Evolutionary conservation across 2,797 vertebrate genomes (phyloP).

Genomic region (Scleropages formosus): DNA sequence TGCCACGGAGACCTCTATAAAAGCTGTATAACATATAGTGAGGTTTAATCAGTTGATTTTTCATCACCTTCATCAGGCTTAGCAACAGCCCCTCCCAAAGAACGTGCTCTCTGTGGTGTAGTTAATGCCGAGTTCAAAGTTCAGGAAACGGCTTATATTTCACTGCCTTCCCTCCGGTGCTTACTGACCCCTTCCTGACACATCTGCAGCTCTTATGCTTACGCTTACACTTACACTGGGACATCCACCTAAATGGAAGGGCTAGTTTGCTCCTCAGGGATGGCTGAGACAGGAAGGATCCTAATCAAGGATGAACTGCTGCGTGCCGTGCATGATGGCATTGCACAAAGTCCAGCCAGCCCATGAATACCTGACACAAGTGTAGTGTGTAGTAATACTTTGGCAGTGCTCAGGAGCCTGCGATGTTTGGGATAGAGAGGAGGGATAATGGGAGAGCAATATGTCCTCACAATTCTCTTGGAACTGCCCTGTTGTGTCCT

Average conservation of each 20-base stretch:
- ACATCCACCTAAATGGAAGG: slow-evolving; percentile 36
- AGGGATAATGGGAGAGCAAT: background rate
- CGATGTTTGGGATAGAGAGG: background rate
- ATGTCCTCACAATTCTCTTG: background rate
- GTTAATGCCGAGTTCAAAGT: slow-evolving; percentile 52
- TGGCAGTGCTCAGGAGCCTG: slow-evolving; percentile 37
- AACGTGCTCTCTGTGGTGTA: slow-evolving; percentile 3
- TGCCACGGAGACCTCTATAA: slow-evolving; percentile 10
- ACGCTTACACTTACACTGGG: slow-evolving; percentile 39
- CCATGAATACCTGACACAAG: slow-evolving; percentile 48
- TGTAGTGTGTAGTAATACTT: slow-evolving; percentile 41
- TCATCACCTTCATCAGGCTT: background rate
- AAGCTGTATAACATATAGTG: slow-evolving; percentile 1
- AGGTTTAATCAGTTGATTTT: slow-evolving; percentile 15
- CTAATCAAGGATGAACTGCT: slow-evolving; percentile 38
- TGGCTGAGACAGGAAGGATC: slow-evolving; percentile 38
- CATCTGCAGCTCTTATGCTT: slow-evolving; percentile 30
- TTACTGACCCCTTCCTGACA: slow-evolving; percentile 15
- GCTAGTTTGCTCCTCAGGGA: slow-evolving; percentile 38
- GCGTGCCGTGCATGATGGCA: slow-evolving; percentile 45
- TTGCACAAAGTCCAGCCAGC: slow-evolving; percentile 51
- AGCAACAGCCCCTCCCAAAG: slow-evolving; percentile 11
- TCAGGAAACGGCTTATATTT: slow-evolving; percentile 51
- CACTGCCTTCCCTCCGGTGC: slow-evolving; percentile 35
- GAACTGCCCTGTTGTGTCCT: slow-evolving; percentile 31